Percentiles rank a stretch among this genome's conserved stretches.
Conservation (phyloP, 1,140 invertebrate species). For the honey bee (Apis mellifera) region Amel_HAv3.1 CM009931.2:6224501-6225000, state of each 20-base stretch:
- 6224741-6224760: neutral
- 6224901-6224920: neutral
- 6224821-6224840: neutral
- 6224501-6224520: too few relatives aligned
- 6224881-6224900: neutral
- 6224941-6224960: too few relatives aligned
- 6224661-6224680: neutral
- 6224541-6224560: neutral
- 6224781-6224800: neutral
- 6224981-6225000: too few relatives aligned
- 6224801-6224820: neutral
- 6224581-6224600: neutral
- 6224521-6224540: too few relatives aligned
- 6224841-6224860: neutral
- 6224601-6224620: neutral
- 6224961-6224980: too few relatives aligned
- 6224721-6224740: constrained; percentile 13
- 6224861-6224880: neutral
- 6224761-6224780: constrained; percentile 22
- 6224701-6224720: neutral
- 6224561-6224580: neutral
- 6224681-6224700: neutral
- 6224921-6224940: too few relatives aligned
- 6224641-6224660: neutral
- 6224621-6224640: neutral